Percentiles rank a stretch among this genome's conserved stretches.
Evolutionary conservation across 2,888 invertebrate genomes (phyloP).

Genomic region (Rhingia rostrata): DNA sequence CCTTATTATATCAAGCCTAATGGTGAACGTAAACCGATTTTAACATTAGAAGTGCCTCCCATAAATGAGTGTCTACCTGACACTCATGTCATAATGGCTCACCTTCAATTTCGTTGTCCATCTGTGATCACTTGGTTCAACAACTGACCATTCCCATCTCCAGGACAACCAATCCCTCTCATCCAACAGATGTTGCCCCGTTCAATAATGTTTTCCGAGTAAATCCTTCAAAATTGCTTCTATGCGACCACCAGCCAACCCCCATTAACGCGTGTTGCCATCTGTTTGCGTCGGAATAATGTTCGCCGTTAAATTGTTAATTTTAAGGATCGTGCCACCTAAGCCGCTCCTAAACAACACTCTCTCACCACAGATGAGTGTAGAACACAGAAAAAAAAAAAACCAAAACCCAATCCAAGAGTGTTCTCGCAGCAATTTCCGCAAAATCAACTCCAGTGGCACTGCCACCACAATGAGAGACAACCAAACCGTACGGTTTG

Average conservation of each 20-base stretch:
- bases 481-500: constrained; percentile 5
- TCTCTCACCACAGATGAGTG: constrained; percentile 10
- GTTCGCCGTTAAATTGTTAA: constrained; percentile 13
- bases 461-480: background rate
- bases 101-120: constrained; percentile 12
- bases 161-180: constrained; percentile 43
- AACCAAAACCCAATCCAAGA: background rate
- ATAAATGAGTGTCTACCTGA: background rate
- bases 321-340: constrained; percentile 46
- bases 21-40: background rate
- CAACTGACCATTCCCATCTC: constrained; percentile 50
- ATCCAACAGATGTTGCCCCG: constrained; percentile 53
- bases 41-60: background rate
- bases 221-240: constrained; percentile 40
- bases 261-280: constrained; percentile 56
- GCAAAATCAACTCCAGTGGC: constrained; percentile 70
- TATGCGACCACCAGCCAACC: constrained; percentile 23
- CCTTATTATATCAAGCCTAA: background rate
- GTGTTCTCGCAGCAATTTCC: constrained; percentile 52
- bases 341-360: constrained; percentile 59
- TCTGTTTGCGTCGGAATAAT: constrained; percentile 54
- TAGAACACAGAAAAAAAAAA: background rate
- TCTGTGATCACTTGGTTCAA: constrained; percentile 12
- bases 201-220: constrained; percentile 47
- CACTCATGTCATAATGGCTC: too few species aligned